Percentiles rank a stretch among this genome's conserved stretches.
Conservation (phyloP, 2,888 invertebrate species). For the Eustalomyia histrio region DNA sequence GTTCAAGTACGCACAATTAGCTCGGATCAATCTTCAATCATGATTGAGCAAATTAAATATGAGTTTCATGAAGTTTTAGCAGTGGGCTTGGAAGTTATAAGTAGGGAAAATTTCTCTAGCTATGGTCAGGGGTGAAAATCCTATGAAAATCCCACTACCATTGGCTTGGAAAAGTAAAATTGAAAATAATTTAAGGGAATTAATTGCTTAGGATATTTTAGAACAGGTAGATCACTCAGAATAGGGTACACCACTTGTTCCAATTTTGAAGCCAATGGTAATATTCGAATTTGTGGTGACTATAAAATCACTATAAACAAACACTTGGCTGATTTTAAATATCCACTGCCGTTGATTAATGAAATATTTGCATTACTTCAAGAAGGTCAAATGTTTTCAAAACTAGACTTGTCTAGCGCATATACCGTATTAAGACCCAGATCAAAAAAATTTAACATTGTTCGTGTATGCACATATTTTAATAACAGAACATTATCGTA, state of each 20-base stretch:
- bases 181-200: constrained; percentile 4
- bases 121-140: constrained; percentile 13
- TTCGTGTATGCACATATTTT: too few species aligned
- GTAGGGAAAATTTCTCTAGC: constrained; percentile 9
- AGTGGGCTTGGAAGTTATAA: constrained; percentile 17
- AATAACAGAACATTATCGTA: too few species aligned
- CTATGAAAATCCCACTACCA: constrained; percentile 20
- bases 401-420: constrained; percentile 35
- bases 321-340: constrained; percentile 37
- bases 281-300: constrained; percentile 31
- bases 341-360: constrained; percentile 40
- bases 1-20: too few species aligned
- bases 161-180: constrained; percentile 13
- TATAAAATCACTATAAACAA: constrained; percentile 44
- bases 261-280: constrained; percentile 53
- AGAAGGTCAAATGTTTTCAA: constrained; percentile 48
- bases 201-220: constrained; percentile 25
- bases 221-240: constrained; percentile 39
- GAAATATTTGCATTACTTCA: constrained; percentile 48
- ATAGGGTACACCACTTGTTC: constrained; percentile 44
- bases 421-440: too few species aligned
- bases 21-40: constrained; percentile 33
- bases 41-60: constrained; percentile 25
- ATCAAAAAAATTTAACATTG: too few species aligned
- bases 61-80: constrained; percentile 38